phyloP scores from a whole-genome alignment of 2,888 invertebrate genomes.

The Himalopsyche anomala region DNA sequence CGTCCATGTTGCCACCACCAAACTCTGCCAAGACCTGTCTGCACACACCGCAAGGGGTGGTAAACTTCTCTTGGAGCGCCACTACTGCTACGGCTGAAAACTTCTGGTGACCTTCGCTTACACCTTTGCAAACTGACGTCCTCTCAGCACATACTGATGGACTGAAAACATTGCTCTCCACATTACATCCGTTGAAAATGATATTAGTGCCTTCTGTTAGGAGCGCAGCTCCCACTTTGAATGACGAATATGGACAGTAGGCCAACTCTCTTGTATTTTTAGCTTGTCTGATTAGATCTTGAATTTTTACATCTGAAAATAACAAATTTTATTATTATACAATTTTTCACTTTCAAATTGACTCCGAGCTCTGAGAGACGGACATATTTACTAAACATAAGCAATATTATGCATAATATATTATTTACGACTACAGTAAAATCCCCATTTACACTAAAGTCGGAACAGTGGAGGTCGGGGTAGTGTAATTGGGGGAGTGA shows the following conservation, averaged over 20 bases:
- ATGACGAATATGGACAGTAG: slow-evolving; percentile 92
- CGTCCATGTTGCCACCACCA: slow-evolving; percentile 79
- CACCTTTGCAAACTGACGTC: slow-evolving; percentile 88
- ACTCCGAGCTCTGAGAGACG: too few species aligned
- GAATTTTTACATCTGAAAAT: slow-evolving; percentile 77
- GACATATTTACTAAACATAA: too few species aligned
- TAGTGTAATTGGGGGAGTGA: too few species aligned
- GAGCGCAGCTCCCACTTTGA: slow-evolving; percentile 91
- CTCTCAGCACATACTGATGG: slow-evolving; percentile 93
- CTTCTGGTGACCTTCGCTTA: slow-evolving; percentile 87
- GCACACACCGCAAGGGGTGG: slow-evolving; percentile 92
- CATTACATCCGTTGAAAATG: slow-evolving; percentile 88
- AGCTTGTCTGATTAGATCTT: slow-evolving; percentile 81
- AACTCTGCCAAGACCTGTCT: slow-evolving; percentile 90
- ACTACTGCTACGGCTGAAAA: slow-evolving; percentile 85
- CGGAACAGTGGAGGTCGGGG: too few species aligned
- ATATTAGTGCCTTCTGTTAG: slow-evolving; percentile 83
- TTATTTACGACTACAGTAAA: too few species aligned
- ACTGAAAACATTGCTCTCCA: slow-evolving; percentile 91
- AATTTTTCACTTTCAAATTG: too few species aligned
- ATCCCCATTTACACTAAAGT: too few species aligned
- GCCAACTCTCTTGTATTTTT: slow-evolving; percentile 80
- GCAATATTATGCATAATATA: too few species aligned
- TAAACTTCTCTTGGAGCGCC: slow-evolving; percentile 81
- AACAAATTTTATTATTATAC: neutral